Conservation (phyloP, 2,113 vertebrate genomes). For the Lota lota region DNA sequence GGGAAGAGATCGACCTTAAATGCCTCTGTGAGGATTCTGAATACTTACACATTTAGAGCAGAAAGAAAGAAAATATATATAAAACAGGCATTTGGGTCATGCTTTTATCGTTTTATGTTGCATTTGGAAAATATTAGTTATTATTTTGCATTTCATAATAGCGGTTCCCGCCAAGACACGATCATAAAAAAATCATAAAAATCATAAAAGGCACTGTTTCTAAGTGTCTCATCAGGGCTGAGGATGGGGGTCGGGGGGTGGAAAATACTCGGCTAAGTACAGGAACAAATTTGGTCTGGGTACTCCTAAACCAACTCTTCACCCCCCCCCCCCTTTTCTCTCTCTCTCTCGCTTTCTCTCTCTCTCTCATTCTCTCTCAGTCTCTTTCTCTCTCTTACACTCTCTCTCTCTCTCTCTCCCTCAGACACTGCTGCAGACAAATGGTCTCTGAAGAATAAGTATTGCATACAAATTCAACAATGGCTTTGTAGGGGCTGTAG, state of each 20-base stretch:
- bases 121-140: conserved; percentile 78
- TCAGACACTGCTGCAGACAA: no score
- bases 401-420: no score
- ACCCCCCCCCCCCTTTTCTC: conserved; percentile 35
- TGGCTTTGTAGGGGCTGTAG: conserved; percentile 7
- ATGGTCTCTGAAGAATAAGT: conserved; percentile 20
- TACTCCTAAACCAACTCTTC: not conserved
- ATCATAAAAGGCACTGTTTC: conserved; percentile 63
- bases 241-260: conserved; percentile 25
- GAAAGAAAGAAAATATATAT: conserved; percentile 23
- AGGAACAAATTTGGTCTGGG: conserved; percentile 43
- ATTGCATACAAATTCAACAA: conserved; percentile 36
- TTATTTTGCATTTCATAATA: conserved; percentile 75
- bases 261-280: conserved; percentile 46
- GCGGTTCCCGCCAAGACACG: conserved; percentile 57
- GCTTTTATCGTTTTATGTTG: conserved; percentile 63
- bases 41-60: conserved; percentile 53
- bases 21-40: conserved; percentile 42
- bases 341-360: not conserved
- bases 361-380: not conserved
- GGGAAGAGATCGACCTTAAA: conserved; percentile 44
- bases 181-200: conserved; percentile 65
- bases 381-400: no score
- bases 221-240: conserved; percentile 53
- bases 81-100: conserved; percentile 39